A percentile compares a stretch with the other conserved stretches of the same genome.
Evolutionary conservation across 2,888 invertebrate genomes (phyloP).

Genomic region (Leucophenga montana): DNA sequence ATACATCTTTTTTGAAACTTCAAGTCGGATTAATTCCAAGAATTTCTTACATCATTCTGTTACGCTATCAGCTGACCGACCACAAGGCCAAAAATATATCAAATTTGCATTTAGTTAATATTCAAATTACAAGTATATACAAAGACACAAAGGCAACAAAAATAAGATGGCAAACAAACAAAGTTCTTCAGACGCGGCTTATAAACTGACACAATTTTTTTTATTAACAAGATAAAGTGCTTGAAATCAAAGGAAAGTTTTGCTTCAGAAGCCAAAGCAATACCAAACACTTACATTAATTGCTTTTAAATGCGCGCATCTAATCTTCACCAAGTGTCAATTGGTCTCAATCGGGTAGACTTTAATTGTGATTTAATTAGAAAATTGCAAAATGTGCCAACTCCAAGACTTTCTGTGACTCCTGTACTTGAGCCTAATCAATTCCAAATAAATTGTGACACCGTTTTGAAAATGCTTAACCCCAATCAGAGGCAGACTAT

Average conservation of each 20-base stretch:
- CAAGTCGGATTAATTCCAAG: background rate
- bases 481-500: conserved; percentile 37
- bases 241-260: no score
- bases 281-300: no score
- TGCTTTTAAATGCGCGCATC: no score
- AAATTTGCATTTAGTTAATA: conserved; percentile 19
- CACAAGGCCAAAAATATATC: background rate
- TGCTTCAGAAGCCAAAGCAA: no score
- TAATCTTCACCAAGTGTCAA: background rate
- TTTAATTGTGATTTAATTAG: conserved; percentile 23
- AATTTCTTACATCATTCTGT: background rate
- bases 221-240: no score
- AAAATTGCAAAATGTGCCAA: background rate
- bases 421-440: conserved; percentile 45
- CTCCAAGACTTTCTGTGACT: no score
- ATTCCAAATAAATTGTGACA: conserved; percentile 61
- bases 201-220: no score
- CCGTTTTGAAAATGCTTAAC: conserved; percentile 47
- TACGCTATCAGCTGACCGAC: background rate
- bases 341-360: background rate
- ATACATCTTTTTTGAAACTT: conserved; percentile 11
- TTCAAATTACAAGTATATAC: conserved; percentile 1
- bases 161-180: no score
- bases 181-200: background rate
- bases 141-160: background rate